Percentiles rank a stretch among this genome's conserved stretches.
Evolutionary conservation across 2,113 vertebrate genomes (phyloP).

Genomic region (Herpetotheres cachinnans): DNA sequence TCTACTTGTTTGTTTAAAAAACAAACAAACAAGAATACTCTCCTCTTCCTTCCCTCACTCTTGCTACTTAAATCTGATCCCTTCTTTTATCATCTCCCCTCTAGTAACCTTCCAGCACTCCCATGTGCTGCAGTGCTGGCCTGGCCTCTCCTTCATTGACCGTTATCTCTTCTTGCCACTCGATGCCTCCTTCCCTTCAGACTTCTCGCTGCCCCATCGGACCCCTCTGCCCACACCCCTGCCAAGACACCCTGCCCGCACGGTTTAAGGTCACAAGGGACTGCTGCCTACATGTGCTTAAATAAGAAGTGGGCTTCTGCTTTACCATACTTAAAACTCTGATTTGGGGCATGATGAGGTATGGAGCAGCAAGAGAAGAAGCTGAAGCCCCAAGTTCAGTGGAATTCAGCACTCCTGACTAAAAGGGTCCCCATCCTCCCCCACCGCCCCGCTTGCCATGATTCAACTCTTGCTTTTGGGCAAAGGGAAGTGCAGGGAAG

Average conservation of each 20-base stretch:
- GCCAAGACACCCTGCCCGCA: background rate
- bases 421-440: background rate
- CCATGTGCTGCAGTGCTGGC: fast-evolving
- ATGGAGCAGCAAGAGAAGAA: background rate
- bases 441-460: fast-evolving
- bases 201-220: background rate
- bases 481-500: background rate
- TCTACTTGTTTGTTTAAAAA: background rate
- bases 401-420: background rate
- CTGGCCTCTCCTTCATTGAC: background rate
- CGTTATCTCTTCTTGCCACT: background rate
- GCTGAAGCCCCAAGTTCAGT: background rate
- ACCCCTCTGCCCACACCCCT: background rate
- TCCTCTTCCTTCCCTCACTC: background rate
- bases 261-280: background rate
- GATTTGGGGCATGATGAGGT: fast-evolving
- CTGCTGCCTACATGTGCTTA: background rate
- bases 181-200: background rate
- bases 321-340: background rate
- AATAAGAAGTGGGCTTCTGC: background rate
- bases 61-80: background rate
- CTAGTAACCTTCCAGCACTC: background rate
- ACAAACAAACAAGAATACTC: background rate
- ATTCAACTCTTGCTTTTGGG: background rate
- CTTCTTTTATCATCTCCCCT: background rate